These are phyloP conservation scores for Hydropsyche tenuis DNA, from an alignment of 1,140 invertebrate species.

Conservation along the genomic window DNA sequence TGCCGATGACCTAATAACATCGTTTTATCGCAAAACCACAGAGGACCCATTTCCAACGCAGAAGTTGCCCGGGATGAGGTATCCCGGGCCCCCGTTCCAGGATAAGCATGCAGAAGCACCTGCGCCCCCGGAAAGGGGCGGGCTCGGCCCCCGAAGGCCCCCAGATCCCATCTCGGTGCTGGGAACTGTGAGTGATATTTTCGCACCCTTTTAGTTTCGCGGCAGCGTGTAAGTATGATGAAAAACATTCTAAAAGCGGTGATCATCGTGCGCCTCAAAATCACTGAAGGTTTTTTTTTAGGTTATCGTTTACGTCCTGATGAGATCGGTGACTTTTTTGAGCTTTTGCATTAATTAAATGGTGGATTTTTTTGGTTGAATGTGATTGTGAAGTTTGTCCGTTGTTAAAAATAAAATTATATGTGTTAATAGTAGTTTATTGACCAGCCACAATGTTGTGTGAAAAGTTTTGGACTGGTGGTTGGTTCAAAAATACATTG, in stretches of 20 bases:
- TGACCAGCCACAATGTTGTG: no score
- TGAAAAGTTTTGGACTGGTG: no score
- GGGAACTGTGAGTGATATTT: constrained; percentile 34
- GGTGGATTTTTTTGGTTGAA: no score
- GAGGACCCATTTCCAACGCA: constrained; percentile 17
- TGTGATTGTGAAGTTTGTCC: no score
- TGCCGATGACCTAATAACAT: constrained; percentile 39
- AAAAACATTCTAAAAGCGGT: constrained; percentile 38
- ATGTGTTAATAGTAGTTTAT: no score
- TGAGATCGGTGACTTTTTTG: no score
- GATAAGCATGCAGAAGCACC: neutral
- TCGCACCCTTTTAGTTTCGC: constrained; percentile 39
- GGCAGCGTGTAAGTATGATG: constrained; percentile 31
- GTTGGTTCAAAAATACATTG: no score
- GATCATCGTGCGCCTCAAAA: constrained; percentile 10
- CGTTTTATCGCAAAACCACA: constrained; percentile 31
- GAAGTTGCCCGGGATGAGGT: neutral
- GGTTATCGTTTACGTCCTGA: no score
- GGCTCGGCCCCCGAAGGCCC: neutral
- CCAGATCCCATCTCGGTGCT: neutral
- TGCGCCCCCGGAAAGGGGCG: constrained; percentile 22
- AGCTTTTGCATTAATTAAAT: no score
- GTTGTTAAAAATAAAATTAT: no score
- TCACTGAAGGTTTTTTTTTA: neutral
- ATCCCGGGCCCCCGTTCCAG: neutral